Base-by-base conservation (phyloP, 2,113 vertebrate genomes). In the Atractosteus spatula region DNA sequence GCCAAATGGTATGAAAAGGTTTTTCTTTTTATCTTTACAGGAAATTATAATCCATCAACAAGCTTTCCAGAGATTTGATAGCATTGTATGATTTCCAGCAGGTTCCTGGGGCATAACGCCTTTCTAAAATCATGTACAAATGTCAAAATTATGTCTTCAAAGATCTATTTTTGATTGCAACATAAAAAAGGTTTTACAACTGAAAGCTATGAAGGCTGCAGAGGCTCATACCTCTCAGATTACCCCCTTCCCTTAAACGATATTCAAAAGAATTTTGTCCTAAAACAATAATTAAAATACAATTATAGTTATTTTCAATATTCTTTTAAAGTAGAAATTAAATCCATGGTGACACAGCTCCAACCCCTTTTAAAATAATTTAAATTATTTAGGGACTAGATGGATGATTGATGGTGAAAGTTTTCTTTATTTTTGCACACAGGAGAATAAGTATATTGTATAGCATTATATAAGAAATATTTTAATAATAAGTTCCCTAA, bases 71-170 rank as follows among this genome's bases (percentile, higher is more conserved):
- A 8, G 11, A 14, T 16, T 12, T 45, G n/a, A 10, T 41, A n/a
- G 17, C 41, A 56, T n/a, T n/a, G 5, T 12, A 43, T 7, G 51
- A 42, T 8, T 66, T 66, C 14, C 7, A 16, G n/a, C 42, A 66
- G 43, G 64, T 66, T 47, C 43, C 43, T 44, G 11, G 42, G 10
- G 64, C 14, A 47, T 54, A 42, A 3, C 3, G 3, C 14, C 68
- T 70, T 29, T 59, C 42, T 43, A 14, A 42, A 55, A 14, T 12
- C 5, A 8, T 11, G 47, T 44, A 14, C 7, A 70, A 70, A 43
- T 59, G 68, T 59, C 55, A 41, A 29, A 70, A 70, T 57, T 42
- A 70, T 70, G 55, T 61, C 55, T 56, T 59, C 55, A 70, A 70
- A 70, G 55, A 70, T 44, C 13, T 17, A 43, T 57, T 16, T 70